phyloP scores from a whole-genome alignment of 2,113 vertebrate species.

The Melospiza georgiana region DNA sequence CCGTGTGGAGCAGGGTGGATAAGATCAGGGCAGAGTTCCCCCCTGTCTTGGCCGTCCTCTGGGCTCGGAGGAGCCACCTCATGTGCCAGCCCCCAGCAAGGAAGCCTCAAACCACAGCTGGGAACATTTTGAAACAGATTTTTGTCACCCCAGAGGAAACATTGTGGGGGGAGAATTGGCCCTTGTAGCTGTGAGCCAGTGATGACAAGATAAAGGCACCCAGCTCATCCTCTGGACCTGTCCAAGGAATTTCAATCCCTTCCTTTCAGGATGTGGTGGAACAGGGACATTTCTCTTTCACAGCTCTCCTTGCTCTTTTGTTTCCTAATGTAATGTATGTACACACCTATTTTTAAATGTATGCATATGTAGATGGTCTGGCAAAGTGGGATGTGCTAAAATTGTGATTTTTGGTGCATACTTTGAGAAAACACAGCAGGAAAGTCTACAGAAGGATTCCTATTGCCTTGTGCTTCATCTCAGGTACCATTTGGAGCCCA shows the following conservation, averaged over 20 bases:
- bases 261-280: not conserved
- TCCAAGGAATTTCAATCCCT: not conserved
- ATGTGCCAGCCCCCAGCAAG: constrained; percentile 41
- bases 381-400: not conserved
- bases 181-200: not conserved
- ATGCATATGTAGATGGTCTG: accelerated
- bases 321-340: not conserved
- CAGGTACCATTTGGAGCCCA: not conserved
- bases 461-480: not conserved
- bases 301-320: not conserved
- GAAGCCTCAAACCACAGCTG: constrained; percentile 27
- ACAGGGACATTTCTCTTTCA: not conserved
- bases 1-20: constrained; percentile 11
- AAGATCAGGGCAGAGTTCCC: constrained; percentile 65
- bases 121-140: constrained; percentile 56
- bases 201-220: not conserved
- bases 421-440: not conserved
- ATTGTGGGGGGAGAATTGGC: not conserved
- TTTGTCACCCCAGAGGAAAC: constrained; percentile 48
- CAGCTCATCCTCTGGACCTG: not conserved
- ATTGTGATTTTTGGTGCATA: no score
- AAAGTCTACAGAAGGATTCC: not conserved
- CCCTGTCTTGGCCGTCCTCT: not conserved
- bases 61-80: constrained; percentile 41
- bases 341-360: not conserved